Percentiles rank a stretch among this genome's conserved stretches.
Conservation (phyloP, 2,797 vertebrate genomes). For the Pteronotus mesoamericanus region DNA sequence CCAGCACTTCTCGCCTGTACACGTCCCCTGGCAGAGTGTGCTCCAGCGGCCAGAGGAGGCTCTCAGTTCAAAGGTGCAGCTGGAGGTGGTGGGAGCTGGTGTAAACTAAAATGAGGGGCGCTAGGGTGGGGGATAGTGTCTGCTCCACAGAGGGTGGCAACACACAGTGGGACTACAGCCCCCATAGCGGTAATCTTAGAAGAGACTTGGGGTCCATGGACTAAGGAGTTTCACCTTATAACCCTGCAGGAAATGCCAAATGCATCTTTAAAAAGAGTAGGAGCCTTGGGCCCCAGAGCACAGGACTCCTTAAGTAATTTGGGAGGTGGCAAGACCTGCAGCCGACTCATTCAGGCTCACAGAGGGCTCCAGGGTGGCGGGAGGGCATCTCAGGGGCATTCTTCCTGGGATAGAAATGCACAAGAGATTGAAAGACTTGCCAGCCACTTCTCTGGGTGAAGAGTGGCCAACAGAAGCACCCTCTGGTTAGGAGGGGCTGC, state of each 20-base stretch:
- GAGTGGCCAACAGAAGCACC: background rate
- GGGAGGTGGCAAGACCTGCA: background rate
- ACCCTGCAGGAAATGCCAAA: background rate
- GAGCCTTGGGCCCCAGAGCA: background rate
- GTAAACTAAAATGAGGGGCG: background rate
- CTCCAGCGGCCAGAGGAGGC: background rate
- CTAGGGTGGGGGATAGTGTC: background rate
- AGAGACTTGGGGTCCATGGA: background rate
- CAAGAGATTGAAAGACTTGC: background rate
- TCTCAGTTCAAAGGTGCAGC: background rate
- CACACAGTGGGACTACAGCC: background rate
- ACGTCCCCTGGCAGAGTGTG: rapidly evolving
- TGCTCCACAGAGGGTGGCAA: too few species aligned
- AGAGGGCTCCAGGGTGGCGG: background rate
- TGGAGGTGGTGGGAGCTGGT: background rate
- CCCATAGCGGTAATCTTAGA: background rate
- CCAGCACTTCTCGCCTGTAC: background rate
- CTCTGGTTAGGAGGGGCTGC: background rate
- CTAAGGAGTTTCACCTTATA: background rate
- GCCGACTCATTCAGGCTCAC: background rate
- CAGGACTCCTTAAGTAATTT: background rate
- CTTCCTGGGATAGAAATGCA: background rate
- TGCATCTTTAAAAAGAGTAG: background rate
- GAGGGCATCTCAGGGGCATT: background rate
- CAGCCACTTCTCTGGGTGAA: background rate